Conservation (phyloP, 2,113 vertebrate species). For the Macaca mulatta region DNA sequence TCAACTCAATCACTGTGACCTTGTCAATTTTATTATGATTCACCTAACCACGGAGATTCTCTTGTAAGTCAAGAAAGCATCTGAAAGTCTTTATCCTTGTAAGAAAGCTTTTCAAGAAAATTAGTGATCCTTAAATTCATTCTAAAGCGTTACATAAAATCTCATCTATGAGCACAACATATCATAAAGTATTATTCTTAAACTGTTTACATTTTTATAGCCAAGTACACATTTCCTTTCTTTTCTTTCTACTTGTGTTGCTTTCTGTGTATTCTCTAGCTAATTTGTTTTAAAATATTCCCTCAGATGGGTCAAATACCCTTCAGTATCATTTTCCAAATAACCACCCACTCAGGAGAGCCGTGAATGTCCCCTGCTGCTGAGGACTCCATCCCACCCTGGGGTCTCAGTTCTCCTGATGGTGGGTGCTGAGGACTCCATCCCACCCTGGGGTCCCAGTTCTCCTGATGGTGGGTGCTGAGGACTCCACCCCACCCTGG, state of each 20-base stretch:
- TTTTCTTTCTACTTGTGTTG: background rate
- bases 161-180: no score
- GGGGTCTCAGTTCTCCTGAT: background rate
- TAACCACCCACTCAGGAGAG: background rate
- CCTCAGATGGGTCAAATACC: background rate
- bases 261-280: background rate
- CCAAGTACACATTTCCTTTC: background rate
- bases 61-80: background rate
- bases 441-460: background rate
- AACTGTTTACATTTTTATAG: background rate
- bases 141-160: background rate
- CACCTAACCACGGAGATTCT: background rate
- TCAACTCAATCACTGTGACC: background rate
- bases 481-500: background rate
- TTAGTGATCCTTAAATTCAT: background rate
- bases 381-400: background rate
- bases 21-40: background rate
- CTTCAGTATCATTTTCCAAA: background rate
- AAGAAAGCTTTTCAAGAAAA: background rate
- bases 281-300: background rate
- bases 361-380: background rate
- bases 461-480: background rate
- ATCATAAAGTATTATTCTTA: accelerated
- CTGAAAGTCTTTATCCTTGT: background rate
- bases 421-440: accelerated